phyloP scores from a whole-genome alignment of 2,888 invertebrate species.

The Microplitis deprimator region DNA sequence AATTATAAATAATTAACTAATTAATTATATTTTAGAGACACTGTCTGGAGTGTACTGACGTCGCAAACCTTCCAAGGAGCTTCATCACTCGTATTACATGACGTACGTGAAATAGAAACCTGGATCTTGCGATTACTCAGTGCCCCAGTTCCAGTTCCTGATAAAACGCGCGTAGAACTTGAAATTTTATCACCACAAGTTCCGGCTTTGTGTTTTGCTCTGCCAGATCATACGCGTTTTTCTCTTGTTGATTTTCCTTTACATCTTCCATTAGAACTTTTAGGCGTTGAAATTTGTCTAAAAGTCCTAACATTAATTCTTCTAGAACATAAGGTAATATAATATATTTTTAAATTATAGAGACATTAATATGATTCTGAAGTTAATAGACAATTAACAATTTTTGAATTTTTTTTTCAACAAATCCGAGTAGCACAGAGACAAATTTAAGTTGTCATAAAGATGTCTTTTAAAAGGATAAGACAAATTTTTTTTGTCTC shows the following conservation, averaged over 20 bases:
- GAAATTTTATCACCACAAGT: slow-evolving; percentile 90
- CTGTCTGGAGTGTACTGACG: slow-evolving; percentile 96
- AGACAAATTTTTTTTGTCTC: no score
- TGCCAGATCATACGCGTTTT: slow-evolving; percentile 98
- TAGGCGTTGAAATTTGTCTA: slow-evolving; percentile 98
- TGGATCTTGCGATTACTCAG: slow-evolving; percentile 97
- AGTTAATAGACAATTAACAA: no score
- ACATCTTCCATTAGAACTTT: slow-evolving; percentile 95
- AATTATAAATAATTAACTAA: neutral
- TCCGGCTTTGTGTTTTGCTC: slow-evolving; percentile 89
- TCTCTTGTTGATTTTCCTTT: slow-evolving; percentile 97
- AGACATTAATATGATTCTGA: neutral
- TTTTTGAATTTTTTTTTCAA: no score
- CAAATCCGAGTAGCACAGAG: no score
- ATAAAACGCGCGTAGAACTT: slow-evolving; percentile 83
- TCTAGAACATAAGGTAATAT: slow-evolving; percentile 91
- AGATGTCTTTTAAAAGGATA: no score
- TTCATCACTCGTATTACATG: slow-evolving; percentile 92
- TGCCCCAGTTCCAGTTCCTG: slow-evolving; percentile 98
- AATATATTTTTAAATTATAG: slow-evolving; percentile 3
- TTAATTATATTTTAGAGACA: slow-evolving; percentile 78
- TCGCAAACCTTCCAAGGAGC: slow-evolving; percentile 86
- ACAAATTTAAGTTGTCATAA: no score
- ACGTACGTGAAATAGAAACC: slow-evolving; percentile 98
- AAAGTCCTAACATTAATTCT: slow-evolving; percentile 96